phyloP scores from a whole-genome alignment of 2,113 vertebrate genomes.

The Atractosteus spatula region DNA sequence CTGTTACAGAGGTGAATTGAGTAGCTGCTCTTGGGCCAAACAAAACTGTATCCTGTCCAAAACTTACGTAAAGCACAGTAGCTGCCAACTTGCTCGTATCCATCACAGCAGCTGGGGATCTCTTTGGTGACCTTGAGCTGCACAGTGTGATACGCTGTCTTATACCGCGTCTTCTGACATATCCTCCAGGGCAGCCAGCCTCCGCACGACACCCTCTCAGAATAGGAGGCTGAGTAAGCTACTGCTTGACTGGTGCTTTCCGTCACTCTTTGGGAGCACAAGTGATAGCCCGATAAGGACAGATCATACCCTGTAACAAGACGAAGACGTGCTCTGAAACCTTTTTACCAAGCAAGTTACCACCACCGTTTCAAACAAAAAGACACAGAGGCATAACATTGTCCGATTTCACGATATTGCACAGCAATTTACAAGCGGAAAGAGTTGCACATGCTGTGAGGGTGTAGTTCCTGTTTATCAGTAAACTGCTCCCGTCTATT shows the following conservation, averaged over 20 bases:
- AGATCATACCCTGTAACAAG: constrained; percentile 65
- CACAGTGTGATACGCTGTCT: constrained; percentile 45
- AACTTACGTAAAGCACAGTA: constrained; percentile 81
- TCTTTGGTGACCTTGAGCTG: constrained; percentile 50
- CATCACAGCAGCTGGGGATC: constrained; percentile 72
- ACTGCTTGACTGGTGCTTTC: constrained; percentile 51
- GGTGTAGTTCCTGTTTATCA: no score
- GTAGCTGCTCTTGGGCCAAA: no score
- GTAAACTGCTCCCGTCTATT: no score
- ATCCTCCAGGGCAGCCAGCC: constrained; percentile 77
- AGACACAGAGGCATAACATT: no score
- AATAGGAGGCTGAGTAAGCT: constrained; percentile 54
- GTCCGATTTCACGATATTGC: no score
- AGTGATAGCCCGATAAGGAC: constrained; percentile 70
- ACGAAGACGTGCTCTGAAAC: not conserved
- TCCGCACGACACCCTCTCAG: constrained; percentile 58
- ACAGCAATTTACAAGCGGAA: no score
- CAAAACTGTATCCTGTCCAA: not conserved
- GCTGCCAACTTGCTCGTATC: constrained; percentile 75
- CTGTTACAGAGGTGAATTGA: no score
- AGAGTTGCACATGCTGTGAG: no score
- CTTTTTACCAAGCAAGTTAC: no score
- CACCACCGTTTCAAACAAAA: no score
- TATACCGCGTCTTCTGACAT: constrained; percentile 66
- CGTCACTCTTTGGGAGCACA: constrained; percentile 67